Conservation (phyloP, 2,113 vertebrate genomes). For the Laticauda colubrina region DNA sequence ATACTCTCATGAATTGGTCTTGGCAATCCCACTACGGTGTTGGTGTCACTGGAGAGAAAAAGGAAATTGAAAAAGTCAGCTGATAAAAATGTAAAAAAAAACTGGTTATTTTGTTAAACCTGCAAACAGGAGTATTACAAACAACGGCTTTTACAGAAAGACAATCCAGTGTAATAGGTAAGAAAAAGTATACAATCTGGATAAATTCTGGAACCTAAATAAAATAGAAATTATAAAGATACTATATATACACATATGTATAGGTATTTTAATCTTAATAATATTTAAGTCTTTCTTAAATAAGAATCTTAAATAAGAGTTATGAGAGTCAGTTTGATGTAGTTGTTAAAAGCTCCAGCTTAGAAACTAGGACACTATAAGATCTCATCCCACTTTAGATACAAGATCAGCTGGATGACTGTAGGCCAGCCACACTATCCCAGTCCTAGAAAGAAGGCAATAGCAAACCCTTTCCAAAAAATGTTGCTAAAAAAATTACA, state of each 20-base stretch:
- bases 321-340: not conserved
- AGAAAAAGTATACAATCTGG: not conserved
- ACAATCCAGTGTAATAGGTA: not conserved
- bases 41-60: constrained; percentile 82
- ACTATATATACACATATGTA: not conserved
- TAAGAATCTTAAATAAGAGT: not conserved
- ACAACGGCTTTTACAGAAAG: not conserved
- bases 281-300: not conserved
- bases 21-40: constrained; percentile 93
- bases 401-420: not conserved
- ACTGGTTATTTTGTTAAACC: not conserved
- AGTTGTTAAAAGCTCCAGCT: not conserved
- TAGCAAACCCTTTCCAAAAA: not conserved
- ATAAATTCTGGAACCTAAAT: not conserved
- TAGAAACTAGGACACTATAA: not conserved
- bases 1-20: constrained; percentile 98
- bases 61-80: constrained; percentile 26
- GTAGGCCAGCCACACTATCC: not conserved
- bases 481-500: not conserved
- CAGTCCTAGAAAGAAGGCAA: not conserved
- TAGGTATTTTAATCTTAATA: not conserved
- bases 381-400: not conserved
- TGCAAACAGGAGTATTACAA: not conserved
- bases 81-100: not conserved
- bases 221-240: not conserved